Base-by-base conservation (phyloP, 2,888 invertebrate genomes). In the Trissolcus japonicus region DNA sequence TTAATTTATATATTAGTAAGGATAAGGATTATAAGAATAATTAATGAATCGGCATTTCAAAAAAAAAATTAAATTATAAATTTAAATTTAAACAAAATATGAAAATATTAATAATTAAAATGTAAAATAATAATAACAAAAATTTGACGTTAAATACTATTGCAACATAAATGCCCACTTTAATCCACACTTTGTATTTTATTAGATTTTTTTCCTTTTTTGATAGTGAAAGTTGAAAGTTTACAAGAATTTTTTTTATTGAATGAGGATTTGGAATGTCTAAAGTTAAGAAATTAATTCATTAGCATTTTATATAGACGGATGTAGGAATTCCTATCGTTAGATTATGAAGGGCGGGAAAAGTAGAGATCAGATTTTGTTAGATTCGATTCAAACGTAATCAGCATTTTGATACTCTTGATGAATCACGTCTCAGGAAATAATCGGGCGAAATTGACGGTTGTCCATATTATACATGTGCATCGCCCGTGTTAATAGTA, bases 211-310 rank as follows among this genome's bases (percentile, higher is more conserved):
- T 35, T 55, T 65, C 56, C 56, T 65, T 65, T 65, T 65, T 65
- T 25, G 56, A 65, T 55, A 65, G 65, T 65, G 65, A 65, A 65
- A 65, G 65, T 65, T 56, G 65, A 65, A 65, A 65, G 65, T 65
- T 63, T 65, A 65, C 55, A 53, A 6, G 62, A 43, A 40, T 62
- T 54, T 62, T 48, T 50, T 54, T 54, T 29, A 35, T 53, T 53
- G 25, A 50, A 54, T 62, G 35, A 35, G 35, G 35, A 35, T 35
- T 35, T 2, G 35, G 35, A 35, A 9, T 35, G 11, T 11, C 35
- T 35, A 35, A 11, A 35, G 35, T 35, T 35, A 35, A 35, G 35
- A 35, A 35, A 35, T 35, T 35, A 9, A 35, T 35, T 35, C 35
- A 53, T 50, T 29, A 25, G 6, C 54, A 14, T 25, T 54, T 13